A percentile compares a stretch with the other conserved stretches of the same genome.
phyloP scores from a whole-genome alignment of 2,888 invertebrate species.

The Catocala sponsa region DNA sequence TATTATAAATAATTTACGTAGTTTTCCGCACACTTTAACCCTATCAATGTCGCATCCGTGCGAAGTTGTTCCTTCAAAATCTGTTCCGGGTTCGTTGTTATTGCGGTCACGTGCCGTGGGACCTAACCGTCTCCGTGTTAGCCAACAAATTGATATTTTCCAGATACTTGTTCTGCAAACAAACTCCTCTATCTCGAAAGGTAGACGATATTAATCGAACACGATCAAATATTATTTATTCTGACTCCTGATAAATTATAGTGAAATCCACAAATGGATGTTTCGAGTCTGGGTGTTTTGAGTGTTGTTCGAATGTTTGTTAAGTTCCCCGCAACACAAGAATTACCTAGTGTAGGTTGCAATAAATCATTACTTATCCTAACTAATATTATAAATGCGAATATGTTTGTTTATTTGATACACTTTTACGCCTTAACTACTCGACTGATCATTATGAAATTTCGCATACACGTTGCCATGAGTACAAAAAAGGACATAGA shows the following conservation, averaged over 20 bases:
- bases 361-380: no score
- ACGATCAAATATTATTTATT: neutral
- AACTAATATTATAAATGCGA: no score
- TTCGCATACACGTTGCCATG: no score
- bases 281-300: no score
- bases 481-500: no score
- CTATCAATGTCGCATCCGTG: slow-evolving; percentile 60
- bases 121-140: slow-evolving; percentile 71
- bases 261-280: no score
- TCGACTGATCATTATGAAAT: no score
- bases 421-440: no score
- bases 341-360: no score
- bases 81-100: slow-evolving; percentile 59
- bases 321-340: no score
- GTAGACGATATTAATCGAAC: slow-evolving; percentile 35
- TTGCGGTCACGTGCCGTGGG: slow-evolving; percentile 68
- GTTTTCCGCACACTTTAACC: slow-evolving; percentile 45
- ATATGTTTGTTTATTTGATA: no score
- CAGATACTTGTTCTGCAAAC: slow-evolving; percentile 67
- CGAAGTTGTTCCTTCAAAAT: slow-evolving; percentile 64
- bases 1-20: slow-evolving; percentile 45
- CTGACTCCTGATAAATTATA: neutral
- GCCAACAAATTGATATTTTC: slow-evolving; percentile 83
- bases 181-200: slow-evolving; percentile 52
- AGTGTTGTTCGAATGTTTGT: no score